phyloP scores from a whole-genome alignment of 1,140 invertebrate genomes.

The Hestina assimilis region DNA sequence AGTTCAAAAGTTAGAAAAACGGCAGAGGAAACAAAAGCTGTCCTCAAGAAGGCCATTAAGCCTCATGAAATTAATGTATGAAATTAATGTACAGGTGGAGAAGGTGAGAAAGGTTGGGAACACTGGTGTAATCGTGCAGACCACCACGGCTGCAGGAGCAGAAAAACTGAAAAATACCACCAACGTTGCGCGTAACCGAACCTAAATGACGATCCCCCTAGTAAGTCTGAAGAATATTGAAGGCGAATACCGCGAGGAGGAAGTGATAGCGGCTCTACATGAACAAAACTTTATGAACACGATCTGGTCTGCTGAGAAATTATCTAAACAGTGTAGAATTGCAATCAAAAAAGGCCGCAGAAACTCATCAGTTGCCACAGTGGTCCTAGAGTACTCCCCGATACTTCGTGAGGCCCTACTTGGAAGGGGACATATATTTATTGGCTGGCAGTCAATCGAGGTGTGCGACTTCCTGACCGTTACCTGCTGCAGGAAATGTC shows the following conservation, averaged over 20 bases:
- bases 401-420: too few relatives aligned
- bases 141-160: background rate
- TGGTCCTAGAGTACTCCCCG: too few relatives aligned
- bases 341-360: too few relatives aligned
- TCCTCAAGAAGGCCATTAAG: background rate
- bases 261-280: background rate
- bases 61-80: too few relatives aligned
- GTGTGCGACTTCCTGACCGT: conserved; percentile 14
- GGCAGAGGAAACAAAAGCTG: background rate
- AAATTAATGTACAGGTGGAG: background rate
- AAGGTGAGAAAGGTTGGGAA: background rate
- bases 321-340: background rate
- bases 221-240: too few relatives aligned
- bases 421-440: background rate
- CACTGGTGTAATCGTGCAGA: too few relatives aligned
- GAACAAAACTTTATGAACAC: background rate
- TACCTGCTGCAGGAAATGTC: conserved; percentile 36
- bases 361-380: too few relatives aligned
- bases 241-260: background rate
- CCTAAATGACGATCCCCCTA: too few relatives aligned
- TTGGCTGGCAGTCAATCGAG: conserved; percentile 22
- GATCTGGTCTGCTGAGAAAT: background rate
- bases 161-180: background rate
- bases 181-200: too few relatives aligned
- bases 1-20: too few relatives aligned